Conservation (phyloP, 1,140 invertebrate species). For the Nomia melanderi region DNA sequence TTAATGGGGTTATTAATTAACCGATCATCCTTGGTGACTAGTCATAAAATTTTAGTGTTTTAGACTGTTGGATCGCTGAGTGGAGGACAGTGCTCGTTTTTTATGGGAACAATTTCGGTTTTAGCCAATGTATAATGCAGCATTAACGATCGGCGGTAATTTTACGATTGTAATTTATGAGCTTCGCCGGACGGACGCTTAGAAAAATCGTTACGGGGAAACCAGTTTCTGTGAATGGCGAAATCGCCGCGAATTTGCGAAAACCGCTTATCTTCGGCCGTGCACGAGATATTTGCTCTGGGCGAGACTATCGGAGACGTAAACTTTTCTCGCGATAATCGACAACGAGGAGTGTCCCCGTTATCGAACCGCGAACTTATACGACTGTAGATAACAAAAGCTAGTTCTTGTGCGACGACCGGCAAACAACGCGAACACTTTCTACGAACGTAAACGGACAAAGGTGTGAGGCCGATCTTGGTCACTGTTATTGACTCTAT, state of each 20-base stretch:
- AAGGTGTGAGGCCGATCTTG: background rate
- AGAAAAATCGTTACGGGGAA: background rate
- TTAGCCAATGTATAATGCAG: too few relatives aligned
- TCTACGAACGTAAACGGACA: background rate
- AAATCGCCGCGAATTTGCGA: background rate
- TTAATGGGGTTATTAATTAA: too few relatives aligned
- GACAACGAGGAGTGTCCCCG: constrained; percentile 34
- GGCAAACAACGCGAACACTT: background rate
- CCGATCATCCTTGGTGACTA: too few relatives aligned
- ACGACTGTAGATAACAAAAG: constrained; percentile 41
- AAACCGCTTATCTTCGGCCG: background rate
- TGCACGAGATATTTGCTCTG: constrained; percentile 12
- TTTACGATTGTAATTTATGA: too few relatives aligned
- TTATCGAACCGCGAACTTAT: constrained; percentile 50
- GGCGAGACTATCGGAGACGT: constrained; percentile 21
- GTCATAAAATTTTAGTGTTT: too few relatives aligned
- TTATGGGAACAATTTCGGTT: too few relatives aligned
- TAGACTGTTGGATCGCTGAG: too few relatives aligned
- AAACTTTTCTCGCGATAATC: constrained; percentile 44
- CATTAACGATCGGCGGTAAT: too few relatives aligned
- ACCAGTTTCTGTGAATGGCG: background rate
- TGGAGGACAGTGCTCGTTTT: too few relatives aligned
- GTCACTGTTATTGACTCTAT: background rate
- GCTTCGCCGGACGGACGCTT: too few relatives aligned
- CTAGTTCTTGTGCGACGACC: constrained; percentile 7